Evolutionary conservation across 2,113 vertebrate genomes (phyloP).

Genomic region (Lipotes vexillifer): DNA sequence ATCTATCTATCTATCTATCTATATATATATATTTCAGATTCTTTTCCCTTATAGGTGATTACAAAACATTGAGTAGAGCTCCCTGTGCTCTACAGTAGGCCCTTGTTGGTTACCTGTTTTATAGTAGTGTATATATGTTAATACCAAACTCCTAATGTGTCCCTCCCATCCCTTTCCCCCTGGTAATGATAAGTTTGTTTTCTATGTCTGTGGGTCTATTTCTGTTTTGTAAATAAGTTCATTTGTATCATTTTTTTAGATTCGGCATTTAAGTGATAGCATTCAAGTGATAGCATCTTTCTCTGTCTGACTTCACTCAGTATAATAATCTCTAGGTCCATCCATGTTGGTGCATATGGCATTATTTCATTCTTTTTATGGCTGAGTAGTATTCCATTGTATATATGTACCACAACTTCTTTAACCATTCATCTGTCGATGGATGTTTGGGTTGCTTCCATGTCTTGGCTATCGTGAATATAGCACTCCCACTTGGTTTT

Average conservation of each 20-base stretch:
- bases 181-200: not conserved
- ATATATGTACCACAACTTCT: accelerated
- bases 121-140: not conserved
- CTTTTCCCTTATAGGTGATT: not conserved
- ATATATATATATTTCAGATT: accelerated
- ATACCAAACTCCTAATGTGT: not conserved
- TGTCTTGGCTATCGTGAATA: not conserved
- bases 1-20: accelerated
- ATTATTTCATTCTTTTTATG: not conserved
- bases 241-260: not conserved
- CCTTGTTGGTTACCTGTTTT: too few species aligned
- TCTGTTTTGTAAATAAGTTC: not conserved
- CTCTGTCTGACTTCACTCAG: not conserved
- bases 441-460: not conserved
- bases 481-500: not conserved
- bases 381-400: not conserved
- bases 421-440: not conserved
- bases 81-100: not conserved
- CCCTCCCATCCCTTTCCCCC: not conserved
- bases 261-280: not conserved
- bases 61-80: too few species aligned
- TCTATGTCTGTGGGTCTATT: not conserved
- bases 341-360: not conserved
- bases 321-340: not conserved
- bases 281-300: too few species aligned